Conservation (phyloP, 2,113 vertebrate species). For the Tyto alba region DNA sequence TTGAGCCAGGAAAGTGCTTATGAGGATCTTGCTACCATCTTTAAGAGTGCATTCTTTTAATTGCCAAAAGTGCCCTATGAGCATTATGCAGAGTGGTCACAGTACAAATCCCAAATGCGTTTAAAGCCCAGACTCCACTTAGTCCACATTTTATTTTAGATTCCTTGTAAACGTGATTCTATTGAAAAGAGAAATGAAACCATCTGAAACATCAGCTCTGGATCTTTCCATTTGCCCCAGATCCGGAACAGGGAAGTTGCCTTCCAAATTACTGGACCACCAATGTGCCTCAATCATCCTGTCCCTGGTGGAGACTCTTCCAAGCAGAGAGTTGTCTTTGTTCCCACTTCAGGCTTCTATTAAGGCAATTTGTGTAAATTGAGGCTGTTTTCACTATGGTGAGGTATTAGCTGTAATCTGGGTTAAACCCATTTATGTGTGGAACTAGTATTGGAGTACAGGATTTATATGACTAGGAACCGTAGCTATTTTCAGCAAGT, state of each 20-base stretch:
- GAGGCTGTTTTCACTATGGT: background rate
- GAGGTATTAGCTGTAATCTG: background rate
- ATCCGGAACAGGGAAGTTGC: fast-evolving
- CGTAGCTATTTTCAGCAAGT: background rate
- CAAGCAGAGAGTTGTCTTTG: background rate
- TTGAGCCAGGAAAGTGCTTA: background rate
- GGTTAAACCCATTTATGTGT: background rate
- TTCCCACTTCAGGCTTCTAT: background rate
- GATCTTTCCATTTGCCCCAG: background rate
- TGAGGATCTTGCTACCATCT: no score
- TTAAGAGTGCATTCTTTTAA: background rate
- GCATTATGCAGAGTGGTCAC: background rate
- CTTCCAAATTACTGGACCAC: background rate
- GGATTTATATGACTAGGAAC: background rate
- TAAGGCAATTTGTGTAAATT: background rate
- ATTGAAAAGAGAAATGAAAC: background rate
- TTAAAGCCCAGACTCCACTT: background rate
- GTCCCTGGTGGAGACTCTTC: background rate
- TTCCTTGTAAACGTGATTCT: background rate
- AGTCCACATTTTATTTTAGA: background rate
- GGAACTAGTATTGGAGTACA: background rate
- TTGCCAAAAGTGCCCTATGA: background rate
- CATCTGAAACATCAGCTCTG: background rate
- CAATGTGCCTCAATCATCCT: fast-evolving
- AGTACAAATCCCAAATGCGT: background rate